Evolutionary conservation across 2,113 vertebrate species (phyloP), one percentile per base, ranked within the genome.

Genomic region (Ancistrus triradiatus): DNA sequence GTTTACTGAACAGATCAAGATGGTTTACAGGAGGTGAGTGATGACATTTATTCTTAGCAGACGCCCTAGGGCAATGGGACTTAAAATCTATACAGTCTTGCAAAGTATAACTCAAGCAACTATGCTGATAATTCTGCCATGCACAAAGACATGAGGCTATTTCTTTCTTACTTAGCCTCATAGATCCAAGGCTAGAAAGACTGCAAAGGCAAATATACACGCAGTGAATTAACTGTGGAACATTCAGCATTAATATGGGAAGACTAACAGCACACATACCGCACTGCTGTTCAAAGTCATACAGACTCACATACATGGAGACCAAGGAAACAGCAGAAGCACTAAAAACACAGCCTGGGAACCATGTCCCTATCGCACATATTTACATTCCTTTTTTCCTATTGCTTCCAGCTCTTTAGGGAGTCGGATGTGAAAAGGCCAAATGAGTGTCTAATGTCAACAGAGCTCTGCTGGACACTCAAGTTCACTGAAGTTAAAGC

Each of bases 381-480:
- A 65, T 38, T 66, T 67, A 55, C 50, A 61, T 61, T 53, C 63
- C 38, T 37, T 22, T 9, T 28, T 53, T 33, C 17, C 9, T 59
- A 15, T 10, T 14, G 9, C 37, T n/a, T 5, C 14, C 17, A 47
- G 75, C 52, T 62, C 49, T 27, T 52, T 42, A 57, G 55, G 21
- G 68, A 44, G 68, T 74, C 68, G 75, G 74, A 79, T 59, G 59
- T 62, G 55, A 71, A 63, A 73, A 69, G 76, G 67, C 74, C 68
- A 49, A 67, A 63, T 49, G 66, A 68, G 71, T 59, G 67, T 67
- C 60, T 61, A 74, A 68, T 73, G 65, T 81, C 72, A 78, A 74
- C 67, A 73, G 19, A 63, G 59, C 38, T 52, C 43, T 33, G 22
- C 33, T 49, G 63, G 63, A 69, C 37, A 11, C 14, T 46, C 18